Conservation (phyloP, 2,888 invertebrate species). For the Druceiella hillmani region DNA sequence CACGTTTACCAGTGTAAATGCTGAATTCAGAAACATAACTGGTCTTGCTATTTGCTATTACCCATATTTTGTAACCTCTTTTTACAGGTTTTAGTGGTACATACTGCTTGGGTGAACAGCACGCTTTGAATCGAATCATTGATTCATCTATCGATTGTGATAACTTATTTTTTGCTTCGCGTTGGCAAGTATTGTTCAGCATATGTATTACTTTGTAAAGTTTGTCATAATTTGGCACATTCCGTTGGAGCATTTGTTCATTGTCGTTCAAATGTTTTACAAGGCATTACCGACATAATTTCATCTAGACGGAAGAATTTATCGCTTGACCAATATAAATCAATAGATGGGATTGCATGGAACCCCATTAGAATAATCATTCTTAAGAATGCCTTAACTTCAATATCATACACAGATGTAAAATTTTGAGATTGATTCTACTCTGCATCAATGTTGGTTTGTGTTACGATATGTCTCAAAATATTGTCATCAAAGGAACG, state of each 20-base stretch:
- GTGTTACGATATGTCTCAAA: constrained; percentile 11
- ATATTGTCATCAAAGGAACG: constrained; percentile 10
- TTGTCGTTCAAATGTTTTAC: constrained; percentile 13
- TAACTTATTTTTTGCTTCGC: constrained; percentile 10
- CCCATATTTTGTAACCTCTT: constrained; percentile 14
- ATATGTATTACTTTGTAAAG: constrained; percentile 13
- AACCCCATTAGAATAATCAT: constrained; percentile 14
- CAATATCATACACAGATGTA: constrained; percentile 8
- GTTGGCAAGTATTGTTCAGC: constrained; percentile 11
- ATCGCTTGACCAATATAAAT: constrained; percentile 14
- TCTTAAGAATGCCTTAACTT: constrained; percentile 10
- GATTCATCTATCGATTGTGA: constrained; percentile 17
- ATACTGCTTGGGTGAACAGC: constrained; percentile 12
- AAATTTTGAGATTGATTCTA: constrained; percentile 8
- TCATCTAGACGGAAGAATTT: constrained; percentile 15
- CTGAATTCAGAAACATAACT: constrained; percentile 16
- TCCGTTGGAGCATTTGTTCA: too few species aligned
- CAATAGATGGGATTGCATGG: constrained; percentile 11
- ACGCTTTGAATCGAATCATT: constrained; percentile 14
- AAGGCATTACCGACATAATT: constrained; percentile 12
- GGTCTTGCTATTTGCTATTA: constrained; percentile 12
- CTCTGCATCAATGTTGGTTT: constrained; percentile 14
- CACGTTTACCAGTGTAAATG: too few species aligned
- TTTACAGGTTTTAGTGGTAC: constrained; percentile 15
- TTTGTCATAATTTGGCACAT: constrained; percentile 12